These are phyloP conservation scores for Philypnodon macrostomus DNA, from an alignment of 2,797 vertebrate genomes.

Conservation along the genomic window DNA sequence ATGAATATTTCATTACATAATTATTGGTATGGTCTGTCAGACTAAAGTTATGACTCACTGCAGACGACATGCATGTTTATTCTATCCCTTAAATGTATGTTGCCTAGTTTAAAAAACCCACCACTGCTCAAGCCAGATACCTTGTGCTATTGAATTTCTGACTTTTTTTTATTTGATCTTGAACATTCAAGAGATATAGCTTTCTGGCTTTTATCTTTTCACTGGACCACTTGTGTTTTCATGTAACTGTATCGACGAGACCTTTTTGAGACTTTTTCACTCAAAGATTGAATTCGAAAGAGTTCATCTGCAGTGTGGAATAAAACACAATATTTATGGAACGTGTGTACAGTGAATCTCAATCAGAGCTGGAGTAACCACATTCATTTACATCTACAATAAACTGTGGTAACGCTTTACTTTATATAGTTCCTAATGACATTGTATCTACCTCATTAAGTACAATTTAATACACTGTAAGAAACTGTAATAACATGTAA, in stretches of 20 bases:
- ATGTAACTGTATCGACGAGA: background rate
- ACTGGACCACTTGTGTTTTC: constrained; percentile 2
- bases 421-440: too few species aligned
- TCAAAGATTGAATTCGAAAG: background rate
- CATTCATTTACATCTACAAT: too few species aligned
- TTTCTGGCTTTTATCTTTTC: constrained; percentile 6
- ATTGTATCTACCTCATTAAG: too few species aligned
- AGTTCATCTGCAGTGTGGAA: background rate
- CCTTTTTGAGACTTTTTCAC: background rate
- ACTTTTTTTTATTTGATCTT: constrained; percentile 10
- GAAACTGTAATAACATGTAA: too few species aligned
- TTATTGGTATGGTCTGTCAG: too few species aligned
- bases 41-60: background rate
- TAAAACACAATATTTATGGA: background rate
- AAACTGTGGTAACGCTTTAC: too few species aligned
- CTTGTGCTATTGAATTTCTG: constrained; percentile 3
- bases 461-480: too few species aligned
- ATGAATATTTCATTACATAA: too few species aligned
- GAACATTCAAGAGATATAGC: constrained; percentile 4
- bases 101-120: background rate
- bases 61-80: background rate
- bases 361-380: too few species aligned
- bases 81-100: background rate
- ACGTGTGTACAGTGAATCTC: background rate
- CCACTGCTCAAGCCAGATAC: background rate